Evolutionary conservation across 2,113 vertebrate genomes (phyloP).

Genomic region (Plotosus lineatus): DNA sequence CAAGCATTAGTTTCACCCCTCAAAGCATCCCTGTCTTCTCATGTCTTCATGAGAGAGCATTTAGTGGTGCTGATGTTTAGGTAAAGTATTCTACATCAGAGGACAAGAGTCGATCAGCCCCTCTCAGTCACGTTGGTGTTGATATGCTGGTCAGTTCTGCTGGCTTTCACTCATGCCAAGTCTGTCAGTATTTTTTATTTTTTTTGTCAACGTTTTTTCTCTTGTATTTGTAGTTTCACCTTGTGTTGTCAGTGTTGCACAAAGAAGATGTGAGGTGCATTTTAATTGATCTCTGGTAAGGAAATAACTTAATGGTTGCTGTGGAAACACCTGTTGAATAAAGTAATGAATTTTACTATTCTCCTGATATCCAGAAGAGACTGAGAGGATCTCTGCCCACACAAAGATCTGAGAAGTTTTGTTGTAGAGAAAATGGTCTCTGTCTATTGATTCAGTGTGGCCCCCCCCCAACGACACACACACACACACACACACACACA

Average conservation of each 20-base stretch:
- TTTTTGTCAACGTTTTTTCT: constrained; percentile 30
- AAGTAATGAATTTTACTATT: constrained; percentile 17
- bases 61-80: constrained; percentile 62
- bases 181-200: constrained; percentile 32
- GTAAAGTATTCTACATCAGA: constrained; percentile 61
- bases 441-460: background rate
- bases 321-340: constrained; percentile 52
- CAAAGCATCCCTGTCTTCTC: constrained; percentile 57
- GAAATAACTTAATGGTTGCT: constrained; percentile 38
- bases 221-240: constrained; percentile 45
- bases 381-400: constrained; percentile 2
- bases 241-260: constrained; percentile 46
- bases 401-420: background rate
- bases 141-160: constrained; percentile 47
- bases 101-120: constrained; percentile 26
- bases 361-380: constrained; percentile 33
- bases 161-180: constrained; percentile 31
- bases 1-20: constrained; percentile 53
- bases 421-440: background rate
- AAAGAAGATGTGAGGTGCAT: constrained; percentile 40
- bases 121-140: constrained; percentile 42
- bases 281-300: constrained; percentile 38
- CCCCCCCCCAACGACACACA: too few relatives aligned
- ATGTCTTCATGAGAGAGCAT: constrained; percentile 62
- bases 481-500: too few relatives aligned